Evolutionary conservation across 2,113 vertebrate genomes (phyloP).

Genomic region (Probosciger aterrimus): DNA sequence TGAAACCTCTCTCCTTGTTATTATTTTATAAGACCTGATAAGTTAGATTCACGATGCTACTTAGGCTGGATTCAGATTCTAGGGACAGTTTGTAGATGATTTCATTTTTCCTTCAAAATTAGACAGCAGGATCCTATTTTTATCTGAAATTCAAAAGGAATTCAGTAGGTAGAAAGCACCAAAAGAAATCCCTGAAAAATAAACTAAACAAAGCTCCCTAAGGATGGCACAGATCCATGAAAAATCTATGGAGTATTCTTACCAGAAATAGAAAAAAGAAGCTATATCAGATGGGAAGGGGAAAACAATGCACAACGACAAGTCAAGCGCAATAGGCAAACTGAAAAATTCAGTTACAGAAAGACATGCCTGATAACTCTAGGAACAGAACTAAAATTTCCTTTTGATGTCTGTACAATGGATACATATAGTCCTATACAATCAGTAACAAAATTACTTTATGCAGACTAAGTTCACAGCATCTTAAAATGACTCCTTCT

Average conservation of each 20-base stretch:
- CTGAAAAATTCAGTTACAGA: neutral
- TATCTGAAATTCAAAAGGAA: neutral
- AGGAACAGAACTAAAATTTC: neutral
- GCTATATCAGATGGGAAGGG: neutral
- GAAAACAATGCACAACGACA: neutral
- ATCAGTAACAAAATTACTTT: neutral
- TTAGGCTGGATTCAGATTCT: neutral
- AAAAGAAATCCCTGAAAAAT: neutral
- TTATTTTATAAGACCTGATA: neutral
- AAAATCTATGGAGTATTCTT: neutral
- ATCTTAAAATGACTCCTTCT: neutral
- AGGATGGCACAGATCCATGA: neutral
- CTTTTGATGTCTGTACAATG: neutral
- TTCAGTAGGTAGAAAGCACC: neutral
- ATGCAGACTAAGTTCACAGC: neutral
- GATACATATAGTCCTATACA: neutral
- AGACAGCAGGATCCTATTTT: neutral
- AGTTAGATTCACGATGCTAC: neutral
- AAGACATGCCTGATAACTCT: neutral
- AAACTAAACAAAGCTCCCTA: neutral
- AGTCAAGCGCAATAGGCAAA: neutral
- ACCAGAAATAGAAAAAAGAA: neutral
- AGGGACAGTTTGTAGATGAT: neutral
- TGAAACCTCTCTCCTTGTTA: neutral
- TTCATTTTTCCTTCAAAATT: neutral